Evolutionary conservation across 2,113 vertebrate species (phyloP).

Genomic region (Ellobius talpinus): DNA sequence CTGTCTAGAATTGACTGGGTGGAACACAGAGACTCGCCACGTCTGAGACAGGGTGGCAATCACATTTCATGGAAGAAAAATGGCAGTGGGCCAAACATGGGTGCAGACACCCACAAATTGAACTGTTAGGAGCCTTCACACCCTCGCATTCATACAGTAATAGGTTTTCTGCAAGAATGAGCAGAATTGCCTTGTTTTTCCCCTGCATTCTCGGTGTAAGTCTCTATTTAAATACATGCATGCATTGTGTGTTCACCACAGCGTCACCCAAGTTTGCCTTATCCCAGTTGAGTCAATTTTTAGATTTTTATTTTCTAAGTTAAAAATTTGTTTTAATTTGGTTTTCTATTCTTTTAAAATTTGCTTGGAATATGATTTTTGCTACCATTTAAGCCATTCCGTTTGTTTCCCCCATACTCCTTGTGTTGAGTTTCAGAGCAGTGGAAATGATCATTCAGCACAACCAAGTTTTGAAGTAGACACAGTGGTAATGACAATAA

Average conservation of each 20-base stretch:
- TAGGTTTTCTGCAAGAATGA: slow-evolving; percentile 46
- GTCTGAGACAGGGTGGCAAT: slow-evolving; percentile 40
- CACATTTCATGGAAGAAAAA: slow-evolving; percentile 42
- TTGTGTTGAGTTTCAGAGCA: not conserved
- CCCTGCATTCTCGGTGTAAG: accelerated
- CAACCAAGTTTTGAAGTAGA: accelerated
- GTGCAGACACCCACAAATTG: not conserved
- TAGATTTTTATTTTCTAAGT: not conserved
- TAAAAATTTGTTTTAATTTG: not conserved
- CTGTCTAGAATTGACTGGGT: slow-evolving; percentile 52
- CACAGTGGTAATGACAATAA: accelerated
- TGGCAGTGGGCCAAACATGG: not conserved
- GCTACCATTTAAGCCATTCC: not conserved
- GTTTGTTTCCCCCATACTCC: not conserved
- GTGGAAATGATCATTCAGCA: accelerated
- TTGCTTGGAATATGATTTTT: not conserved
- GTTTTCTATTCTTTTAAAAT: not conserved
- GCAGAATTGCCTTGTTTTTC: not conserved
- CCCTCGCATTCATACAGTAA: not conserved
- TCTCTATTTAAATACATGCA: not conserved
- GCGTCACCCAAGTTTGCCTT: not conserved
- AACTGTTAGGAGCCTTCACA: not conserved
- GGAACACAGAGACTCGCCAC: not conserved
- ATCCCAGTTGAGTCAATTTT: not conserved
- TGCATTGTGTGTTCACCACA: accelerated